These are phyloP conservation scores for Papilio polytes DNA, from an alignment of 1,140 invertebrate species.

Conservation along the genomic window DNA sequence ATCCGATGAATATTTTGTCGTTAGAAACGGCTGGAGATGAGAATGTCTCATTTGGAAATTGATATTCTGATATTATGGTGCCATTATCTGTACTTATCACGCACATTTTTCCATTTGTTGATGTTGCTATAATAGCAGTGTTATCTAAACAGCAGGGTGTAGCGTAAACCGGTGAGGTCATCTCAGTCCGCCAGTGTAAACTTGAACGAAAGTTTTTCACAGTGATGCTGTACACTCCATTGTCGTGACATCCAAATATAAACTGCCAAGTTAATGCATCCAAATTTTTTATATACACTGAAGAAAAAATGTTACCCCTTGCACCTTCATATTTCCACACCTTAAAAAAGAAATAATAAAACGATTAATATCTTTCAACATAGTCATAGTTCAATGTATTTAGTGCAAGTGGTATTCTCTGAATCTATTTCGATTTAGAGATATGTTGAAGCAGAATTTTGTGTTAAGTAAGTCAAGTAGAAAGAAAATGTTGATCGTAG, in stretches of 20 bases:
- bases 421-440: too few relatives aligned
- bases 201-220: slow-evolving; percentile 63
- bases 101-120: slow-evolving; percentile 84
- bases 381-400: too few relatives aligned
- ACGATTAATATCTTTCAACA: slow-evolving; percentile 32
- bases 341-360: slow-evolving; percentile 79
- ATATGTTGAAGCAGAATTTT: too few relatives aligned
- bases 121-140: slow-evolving; percentile 77
- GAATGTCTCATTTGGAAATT: slow-evolving; percentile 86
- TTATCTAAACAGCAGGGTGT: slow-evolving; percentile 84
- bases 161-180: slow-evolving; percentile 85
- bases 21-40: slow-evolving; percentile 87
- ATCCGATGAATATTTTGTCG: slow-evolving; percentile 86
- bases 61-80: slow-evolving; percentile 71
- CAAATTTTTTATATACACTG: slow-evolving; percentile 75
- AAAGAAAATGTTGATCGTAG: neutral
- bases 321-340: slow-evolving; percentile 85
- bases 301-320: slow-evolving; percentile 88
- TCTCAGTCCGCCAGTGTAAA: slow-evolving; percentile 75
- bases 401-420: too few relatives aligned
- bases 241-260: slow-evolving; percentile 87
- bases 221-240: slow-evolving; percentile 84
- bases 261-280: slow-evolving; percentile 79
- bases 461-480: too few relatives aligned
- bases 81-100: slow-evolving; percentile 83